Percentiles rank a stretch among this genome's conserved stretches.
These are phyloP conservation scores for Oceanodroma tethys DNA, from an alignment of 2,113 vertebrate genomes.

Conservation along the genomic window DNA sequence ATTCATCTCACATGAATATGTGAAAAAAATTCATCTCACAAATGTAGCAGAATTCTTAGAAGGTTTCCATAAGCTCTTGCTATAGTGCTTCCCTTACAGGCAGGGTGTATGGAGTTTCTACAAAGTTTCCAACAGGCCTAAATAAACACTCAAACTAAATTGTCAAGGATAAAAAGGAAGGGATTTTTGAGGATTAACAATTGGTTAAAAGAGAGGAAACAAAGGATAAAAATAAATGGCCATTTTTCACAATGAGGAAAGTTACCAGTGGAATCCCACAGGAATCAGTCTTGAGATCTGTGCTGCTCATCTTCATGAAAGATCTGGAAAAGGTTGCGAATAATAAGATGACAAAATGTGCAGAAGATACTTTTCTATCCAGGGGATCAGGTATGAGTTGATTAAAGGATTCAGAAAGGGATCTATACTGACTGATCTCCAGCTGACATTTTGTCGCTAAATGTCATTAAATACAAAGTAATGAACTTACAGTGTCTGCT, in stretches of 20 bases:
- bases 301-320: constrained; percentile 1
- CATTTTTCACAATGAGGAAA: constrained; percentile 12
- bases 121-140: not conserved
- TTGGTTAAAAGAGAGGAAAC: not conserved
- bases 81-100: not conserved
- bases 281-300: not conserved
- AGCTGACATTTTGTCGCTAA: not conserved
- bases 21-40: not conserved
- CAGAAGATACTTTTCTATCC: not conserved
- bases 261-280: constrained; percentile 12
- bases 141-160: not conserved
- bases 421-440: not conserved
- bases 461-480: not conserved
- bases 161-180: not conserved
- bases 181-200: not conserved
- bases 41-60: not conserved
- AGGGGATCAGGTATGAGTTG: not conserved
- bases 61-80: not conserved
- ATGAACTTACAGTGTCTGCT: not conserved
- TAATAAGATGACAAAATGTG: not conserved
- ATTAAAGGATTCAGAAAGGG: not conserved
- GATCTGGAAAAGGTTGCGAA: not conserved
- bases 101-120: not conserved
- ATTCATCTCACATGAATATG: too few species aligned
- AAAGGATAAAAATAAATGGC: not conserved